Percentiles rank a stretch among this genome's conserved stretches.
These are phyloP conservation scores for Corythornis leucogaster DNA, from an alignment of 2,797 vertebrate genomes.

Conservation along the genomic window DNA sequence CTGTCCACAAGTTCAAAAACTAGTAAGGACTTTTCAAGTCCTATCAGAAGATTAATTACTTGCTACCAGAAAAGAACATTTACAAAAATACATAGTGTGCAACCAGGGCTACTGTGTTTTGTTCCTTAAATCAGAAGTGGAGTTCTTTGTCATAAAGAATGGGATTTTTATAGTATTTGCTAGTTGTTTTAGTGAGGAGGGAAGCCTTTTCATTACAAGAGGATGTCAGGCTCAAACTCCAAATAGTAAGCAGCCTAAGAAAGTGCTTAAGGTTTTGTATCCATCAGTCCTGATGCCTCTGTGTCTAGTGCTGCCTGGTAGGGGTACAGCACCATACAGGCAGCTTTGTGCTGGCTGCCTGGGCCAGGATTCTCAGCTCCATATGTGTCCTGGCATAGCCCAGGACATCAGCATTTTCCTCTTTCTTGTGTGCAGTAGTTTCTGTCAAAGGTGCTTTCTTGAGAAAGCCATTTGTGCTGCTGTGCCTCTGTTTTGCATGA, in stretches of 20 bases:
- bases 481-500: neutral
- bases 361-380: neutral
- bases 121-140: neutral
- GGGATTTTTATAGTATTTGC: neutral
- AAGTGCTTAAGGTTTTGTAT: neutral
- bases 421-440: neutral
- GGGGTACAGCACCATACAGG: rapidly evolving
- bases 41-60: slow-evolving; percentile 58
- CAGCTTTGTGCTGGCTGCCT: neutral
- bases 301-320: neutral
- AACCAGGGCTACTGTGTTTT: neutral
- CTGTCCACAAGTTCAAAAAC: slow-evolving; percentile 59
- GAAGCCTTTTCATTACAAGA: neutral
- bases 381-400: rapidly evolving
- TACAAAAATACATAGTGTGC: neutral
- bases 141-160: neutral
- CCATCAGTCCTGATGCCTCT: rapidly evolving
- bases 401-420: neutral
- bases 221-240: neutral
- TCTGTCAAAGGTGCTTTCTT: neutral
- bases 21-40: slow-evolving; percentile 30
- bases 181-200: neutral
- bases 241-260: neutral
- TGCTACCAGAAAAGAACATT: slow-evolving; percentile 19
- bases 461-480: neutral